Evolutionary conservation across 2,888 invertebrate species (phyloP).

Genomic region (Melolontha melolontha): DNA sequence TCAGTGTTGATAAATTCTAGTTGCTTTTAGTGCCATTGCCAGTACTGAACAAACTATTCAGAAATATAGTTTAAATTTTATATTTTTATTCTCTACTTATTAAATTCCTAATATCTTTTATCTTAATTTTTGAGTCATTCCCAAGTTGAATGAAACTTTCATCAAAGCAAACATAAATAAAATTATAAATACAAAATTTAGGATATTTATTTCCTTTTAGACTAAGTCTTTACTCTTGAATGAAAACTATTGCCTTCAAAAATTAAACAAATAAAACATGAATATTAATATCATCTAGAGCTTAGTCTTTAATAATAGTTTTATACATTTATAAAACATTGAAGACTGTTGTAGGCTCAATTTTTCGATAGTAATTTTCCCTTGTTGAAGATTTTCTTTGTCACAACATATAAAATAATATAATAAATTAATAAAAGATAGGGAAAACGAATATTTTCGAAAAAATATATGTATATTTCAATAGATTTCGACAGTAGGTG

Average conservation of each 20-base stretch:
- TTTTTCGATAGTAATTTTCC: slow-evolving; percentile 26
- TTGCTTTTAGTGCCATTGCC: too few relatives aligned
- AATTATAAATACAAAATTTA: slow-evolving; percentile 2
- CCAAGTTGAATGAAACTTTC: too few relatives aligned
- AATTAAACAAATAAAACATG: slow-evolving; percentile 19
- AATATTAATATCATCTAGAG: slow-evolving; percentile 37
- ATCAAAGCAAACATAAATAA: neutral
- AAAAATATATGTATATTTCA: too few relatives aligned
- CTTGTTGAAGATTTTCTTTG: neutral
- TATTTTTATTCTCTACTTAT: too few relatives aligned
- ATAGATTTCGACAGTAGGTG: too few relatives aligned
- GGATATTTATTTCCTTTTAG: slow-evolving; percentile 8
- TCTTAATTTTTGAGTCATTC: too few relatives aligned
- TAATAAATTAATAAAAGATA: too few relatives aligned
- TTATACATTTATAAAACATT: slow-evolving; percentile 44
- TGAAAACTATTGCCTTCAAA: slow-evolving; percentile 32
- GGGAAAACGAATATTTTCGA: too few relatives aligned
- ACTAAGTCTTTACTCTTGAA: slow-evolving; percentile 9
- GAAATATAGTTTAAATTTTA: too few relatives aligned
- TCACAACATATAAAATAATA: too few relatives aligned
- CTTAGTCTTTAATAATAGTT: slow-evolving; percentile 43
- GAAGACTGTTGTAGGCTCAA: slow-evolving; percentile 44
- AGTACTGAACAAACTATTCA: too few relatives aligned
- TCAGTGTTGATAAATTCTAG: too few relatives aligned
- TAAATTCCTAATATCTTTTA: neutral